Evolutionary conservation across 23 tunicate species (phyloP).

Genomic region (Trididemnum clinides): DNA sequence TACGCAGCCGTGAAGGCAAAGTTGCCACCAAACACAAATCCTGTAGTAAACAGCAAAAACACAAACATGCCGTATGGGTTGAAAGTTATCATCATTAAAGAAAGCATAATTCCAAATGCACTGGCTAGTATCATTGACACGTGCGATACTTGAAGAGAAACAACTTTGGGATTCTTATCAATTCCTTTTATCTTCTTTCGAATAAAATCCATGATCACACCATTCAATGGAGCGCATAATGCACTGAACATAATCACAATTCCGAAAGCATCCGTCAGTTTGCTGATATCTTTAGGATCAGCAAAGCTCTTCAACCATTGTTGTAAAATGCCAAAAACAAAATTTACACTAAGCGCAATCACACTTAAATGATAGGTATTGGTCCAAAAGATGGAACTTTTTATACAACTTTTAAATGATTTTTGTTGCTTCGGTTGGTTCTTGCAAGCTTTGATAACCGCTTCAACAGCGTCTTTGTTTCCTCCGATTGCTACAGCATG

Average conservation of each 20-base stretch:
- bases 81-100: neutral
- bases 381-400: conserved; percentile 26
- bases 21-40: conserved; percentile 8
- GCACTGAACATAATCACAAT: neutral
- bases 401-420: neutral
- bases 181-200: neutral
- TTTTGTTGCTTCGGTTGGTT: neutral
- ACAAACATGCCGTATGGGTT: neutral
- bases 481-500: neutral
- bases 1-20: neutral
- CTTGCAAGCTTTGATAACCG: neutral
- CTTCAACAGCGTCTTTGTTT: neutral
- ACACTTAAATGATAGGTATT: conserved; percentile 26
- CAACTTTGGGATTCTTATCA: neutral
- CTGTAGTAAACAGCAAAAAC: neutral
- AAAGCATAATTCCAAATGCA: neutral
- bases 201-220: neutral
- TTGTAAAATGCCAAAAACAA: conserved; percentile 22
- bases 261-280: conserved; percentile 2
- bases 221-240: conserved; percentile 16
- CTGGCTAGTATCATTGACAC: conserved; percentile 13
- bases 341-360: neutral
- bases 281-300: neutral
- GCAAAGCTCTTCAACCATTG: conserved; percentile 16
- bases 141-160: neutral